Base-by-base conservation (phyloP, 2,888 invertebrate species). In the Yponomeuta malinellus region DNA sequence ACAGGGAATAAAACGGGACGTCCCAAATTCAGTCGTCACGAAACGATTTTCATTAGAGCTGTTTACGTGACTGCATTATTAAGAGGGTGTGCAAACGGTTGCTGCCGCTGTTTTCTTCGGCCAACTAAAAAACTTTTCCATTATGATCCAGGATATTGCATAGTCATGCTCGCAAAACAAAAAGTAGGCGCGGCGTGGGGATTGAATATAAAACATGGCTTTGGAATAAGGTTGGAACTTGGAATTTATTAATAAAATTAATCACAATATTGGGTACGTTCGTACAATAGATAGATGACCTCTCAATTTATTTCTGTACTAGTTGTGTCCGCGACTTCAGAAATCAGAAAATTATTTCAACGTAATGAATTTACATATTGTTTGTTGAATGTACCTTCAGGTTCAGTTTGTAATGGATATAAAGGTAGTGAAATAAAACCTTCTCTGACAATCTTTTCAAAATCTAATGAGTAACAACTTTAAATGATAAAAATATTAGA, bases 11-110 rank as follows among this genome's bases (percentile, higher is more conserved):
- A 86, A 87, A 87, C 83, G 80, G 8, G 78, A 77, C 74, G 59
- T 33, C 48, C 79, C 77, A 80, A 86, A 86, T 84, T 85, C 85
- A 84, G 84, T 85, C 83, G 85, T 86, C 85, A 82, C 83, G 82
- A 78, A 89, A 87, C 88, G 87, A 89, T 90, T 90, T 90, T 88
- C 89, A 90, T 89, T 89, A 88, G 85, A 80, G 80, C 75, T 79
- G 76, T 79, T 81, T 85, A 89, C 89, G 89, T 89, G 90, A 86
- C 87, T 85, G 83, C 79, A 82, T 84, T 89, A 85, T 84, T 82
- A 88, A 90, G 80, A 79, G 79, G 79, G 78, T 74, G 78, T 74
- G 74, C 78, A 59, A 71, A 48, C 66, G 29, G 52, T 65, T 33
- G 70, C 37, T 23, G n/a, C 77, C 76, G 74, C 75, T 77, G 78